Evolutionary conservation across 2,888 invertebrate genomes (phyloP).

Genomic region (Agriotes lineatus): DNA sequence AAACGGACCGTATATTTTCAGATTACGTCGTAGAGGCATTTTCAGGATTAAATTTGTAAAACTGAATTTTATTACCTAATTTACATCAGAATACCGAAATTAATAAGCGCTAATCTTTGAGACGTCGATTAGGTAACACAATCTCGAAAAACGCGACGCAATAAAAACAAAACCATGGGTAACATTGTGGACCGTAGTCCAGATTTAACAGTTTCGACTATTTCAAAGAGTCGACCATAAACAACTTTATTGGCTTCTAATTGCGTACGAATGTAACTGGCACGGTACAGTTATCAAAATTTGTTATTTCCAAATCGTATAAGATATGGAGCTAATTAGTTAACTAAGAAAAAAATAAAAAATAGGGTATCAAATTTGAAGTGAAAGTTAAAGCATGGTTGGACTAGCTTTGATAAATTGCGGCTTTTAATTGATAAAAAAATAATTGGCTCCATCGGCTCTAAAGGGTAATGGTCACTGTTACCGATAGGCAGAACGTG

Average conservation of each 20-base stretch:
- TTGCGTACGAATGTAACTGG: conserved; percentile 15
- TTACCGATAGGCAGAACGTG: background rate
- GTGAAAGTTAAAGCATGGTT: conserved; percentile 31
- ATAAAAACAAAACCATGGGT: conserved; percentile 8
- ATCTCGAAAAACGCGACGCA: background rate
- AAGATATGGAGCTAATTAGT: conserved; percentile 17
- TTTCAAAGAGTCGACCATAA: conserved; percentile 8
- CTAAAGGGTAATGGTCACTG: conserved; percentile 29
- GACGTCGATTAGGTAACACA: background rate
- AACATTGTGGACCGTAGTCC: conserved; percentile 8
- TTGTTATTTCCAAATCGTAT: conserved; percentile 21
- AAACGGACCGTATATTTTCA: too few relatives aligned
- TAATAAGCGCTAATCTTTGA: background rate
- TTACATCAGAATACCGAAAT: background rate
- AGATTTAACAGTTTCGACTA: conserved; percentile 14
- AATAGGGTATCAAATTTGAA: conserved; percentile 15
- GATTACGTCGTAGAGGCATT: too few relatives aligned
- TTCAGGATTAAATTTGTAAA: background rate
- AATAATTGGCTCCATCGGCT: conserved; percentile 21
- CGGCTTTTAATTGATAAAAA: conserved; percentile 34
- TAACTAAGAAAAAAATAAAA: conserved; percentile 9
- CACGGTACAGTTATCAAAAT: conserved; percentile 15
- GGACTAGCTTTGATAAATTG: conserved; percentile 29
- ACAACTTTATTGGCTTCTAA: conserved; percentile 16
- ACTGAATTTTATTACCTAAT: background rate